Percentiles rank a stretch among this genome's conserved stretches.
These are phyloP conservation scores for Euclidia mi DNA, from an alignment of 2,888 invertebrate species.

Conservation along the genomic window DNA sequence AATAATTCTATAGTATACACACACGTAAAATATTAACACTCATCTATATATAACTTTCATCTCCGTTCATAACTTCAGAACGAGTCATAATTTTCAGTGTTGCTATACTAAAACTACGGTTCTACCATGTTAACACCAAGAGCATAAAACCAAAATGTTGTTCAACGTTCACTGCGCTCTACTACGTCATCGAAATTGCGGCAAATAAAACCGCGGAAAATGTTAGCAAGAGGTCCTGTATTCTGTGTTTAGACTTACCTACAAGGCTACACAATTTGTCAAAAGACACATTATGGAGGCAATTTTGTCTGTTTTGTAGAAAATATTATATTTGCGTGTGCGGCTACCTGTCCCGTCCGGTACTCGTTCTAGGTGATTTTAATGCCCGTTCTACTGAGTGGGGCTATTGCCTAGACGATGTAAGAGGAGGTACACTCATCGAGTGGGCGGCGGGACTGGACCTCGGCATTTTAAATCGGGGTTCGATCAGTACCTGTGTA, in stretches of 20 bases:
- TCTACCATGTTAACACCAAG: background rate
- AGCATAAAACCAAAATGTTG: constrained; percentile 7
- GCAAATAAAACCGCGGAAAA: constrained; percentile 41
- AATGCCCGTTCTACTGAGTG: too few species aligned
- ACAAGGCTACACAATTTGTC: constrained; percentile 4
- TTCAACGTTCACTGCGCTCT: constrained; percentile 30
- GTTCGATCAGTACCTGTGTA: too few species aligned
- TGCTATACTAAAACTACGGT: background rate
- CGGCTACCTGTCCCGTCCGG: too few species aligned
- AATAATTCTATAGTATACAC: too few species aligned
- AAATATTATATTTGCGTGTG: background rate
- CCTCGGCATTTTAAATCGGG: too few species aligned
- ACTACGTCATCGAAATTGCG: constrained; percentile 41
- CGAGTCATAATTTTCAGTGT: background rate
- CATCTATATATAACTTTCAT: background rate
- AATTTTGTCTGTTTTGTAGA: background rate
- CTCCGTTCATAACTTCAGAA: background rate
- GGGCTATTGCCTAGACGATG: too few species aligned
- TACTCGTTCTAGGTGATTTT: too few species aligned
- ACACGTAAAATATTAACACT: too few species aligned
- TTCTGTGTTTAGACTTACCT: too few species aligned
- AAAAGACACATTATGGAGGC: background rate
- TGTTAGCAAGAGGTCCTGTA: constrained; percentile 39
- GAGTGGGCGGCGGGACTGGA: too few species aligned
- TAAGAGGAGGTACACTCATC: too few species aligned